Percentiles rank a stretch among this genome's conserved stretches.
These are phyloP conservation scores for Heterohyrax brucei DNA, from an alignment of 2,797 vertebrate genomes.

Conservation along the genomic window DNA sequence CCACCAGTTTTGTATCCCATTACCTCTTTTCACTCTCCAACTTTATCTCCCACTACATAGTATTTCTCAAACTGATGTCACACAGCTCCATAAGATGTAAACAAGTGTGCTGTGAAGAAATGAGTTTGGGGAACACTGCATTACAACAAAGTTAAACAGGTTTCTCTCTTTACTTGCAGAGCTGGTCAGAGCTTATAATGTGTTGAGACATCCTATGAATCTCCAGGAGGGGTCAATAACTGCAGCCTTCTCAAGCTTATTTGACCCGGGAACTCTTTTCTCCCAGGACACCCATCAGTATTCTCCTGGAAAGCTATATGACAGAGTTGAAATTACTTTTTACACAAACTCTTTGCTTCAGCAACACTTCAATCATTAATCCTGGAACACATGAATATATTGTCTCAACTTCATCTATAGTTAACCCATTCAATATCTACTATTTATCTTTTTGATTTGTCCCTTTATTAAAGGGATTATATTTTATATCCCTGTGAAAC, in stretches of 20 bases:
- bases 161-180: not conserved
- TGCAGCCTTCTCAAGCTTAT: not conserved
- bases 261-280: conserved; percentile 25
- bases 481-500: conserved; percentile 34
- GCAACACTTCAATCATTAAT: not conserved
- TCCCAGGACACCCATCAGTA: not conserved
- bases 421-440: not conserved
- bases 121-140: not conserved
- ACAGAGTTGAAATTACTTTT: conserved; percentile 25
- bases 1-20: not conserved
- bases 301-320: conserved; percentile 21
- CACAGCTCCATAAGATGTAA: not conserved
- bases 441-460: not conserved
- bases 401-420: not conserved
- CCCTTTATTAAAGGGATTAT: not conserved
- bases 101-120: not conserved
- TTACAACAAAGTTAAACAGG: not conserved
- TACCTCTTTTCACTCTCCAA: conserved; percentile 25
- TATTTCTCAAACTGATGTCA: not conserved
- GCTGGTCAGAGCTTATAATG: not conserved
- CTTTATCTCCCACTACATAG: not conserved
- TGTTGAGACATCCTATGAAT: not conserved
- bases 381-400: not conserved
- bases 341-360: conserved; percentile 26
- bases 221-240: not conserved